Evolutionary conservation across 2,888 invertebrate genomes (phyloP), one percentile per base, ranked within the genome.

Genomic region (Eilema depressum): DNA sequence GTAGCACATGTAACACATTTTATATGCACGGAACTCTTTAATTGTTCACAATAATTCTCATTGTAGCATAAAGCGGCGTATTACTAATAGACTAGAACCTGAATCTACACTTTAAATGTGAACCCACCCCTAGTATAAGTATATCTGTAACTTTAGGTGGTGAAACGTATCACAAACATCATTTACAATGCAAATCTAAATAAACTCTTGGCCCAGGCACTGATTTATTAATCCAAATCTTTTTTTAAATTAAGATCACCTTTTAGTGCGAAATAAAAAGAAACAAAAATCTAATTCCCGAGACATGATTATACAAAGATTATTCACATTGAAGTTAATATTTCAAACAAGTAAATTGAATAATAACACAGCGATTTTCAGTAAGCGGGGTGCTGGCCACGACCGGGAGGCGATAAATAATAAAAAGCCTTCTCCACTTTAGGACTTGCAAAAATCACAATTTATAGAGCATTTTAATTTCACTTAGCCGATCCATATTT

Each of bases 381-480:
- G 92, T 90, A 91, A 93, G 91, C 93, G 91, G 86, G 74, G 86
- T 89, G 90, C 89, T 89, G 91, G 91, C 90, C 92, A 88, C 90
- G 89, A 85, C 89, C 89, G 90, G 90, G 87, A 83, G 86, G 91
- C 92, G 89, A 95, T 95, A 95, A 95, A 95, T 95, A 93, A 94
- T 94, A 94, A 94, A 94, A 94, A 94, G 93, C 94, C 94, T 94
- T 94, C 94, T 93, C 94, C 94, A 95, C 95, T 95, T 95, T 94
- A 93, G 95, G 94, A 95, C 95, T 95, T 95, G 95, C 95, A 95
- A 95, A 95, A 95, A 95, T 95, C 94, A 94, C 94, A 95, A 95
- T 95, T 95, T 95, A 95, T 95, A 95, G 95, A 94, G 93, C 94
- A 92, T 95, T 95, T 95, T 95, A 95, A 95, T 95, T 95, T 95